Evolutionary conservation across 2,888 invertebrate species (phyloP).

Genomic region (Halictus ligatus): DNA sequence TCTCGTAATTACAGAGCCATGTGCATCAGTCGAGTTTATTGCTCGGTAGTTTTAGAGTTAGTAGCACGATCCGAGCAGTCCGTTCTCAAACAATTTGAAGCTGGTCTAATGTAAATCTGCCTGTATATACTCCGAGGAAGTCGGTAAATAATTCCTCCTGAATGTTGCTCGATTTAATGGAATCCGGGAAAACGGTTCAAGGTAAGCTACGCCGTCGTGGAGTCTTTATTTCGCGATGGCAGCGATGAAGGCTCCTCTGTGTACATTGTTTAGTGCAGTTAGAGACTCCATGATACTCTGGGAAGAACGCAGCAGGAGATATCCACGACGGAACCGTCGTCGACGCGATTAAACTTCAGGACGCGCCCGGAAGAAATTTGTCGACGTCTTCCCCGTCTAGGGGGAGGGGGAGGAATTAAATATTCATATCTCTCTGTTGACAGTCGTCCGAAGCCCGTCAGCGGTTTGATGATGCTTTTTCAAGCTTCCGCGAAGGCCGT

Average conservation of each 20-base stretch:
- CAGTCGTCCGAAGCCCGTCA: not conserved
- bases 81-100: not conserved
- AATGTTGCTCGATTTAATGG: constrained; percentile 15
- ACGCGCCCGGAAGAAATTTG: constrained; percentile 21
- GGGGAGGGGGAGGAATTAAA: constrained; percentile 10
- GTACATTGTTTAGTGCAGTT: not conserved
- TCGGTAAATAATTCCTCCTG: not conserved
- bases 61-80: not conserved
- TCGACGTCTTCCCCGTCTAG: not conserved
- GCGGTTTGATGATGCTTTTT: constrained; percentile 1
- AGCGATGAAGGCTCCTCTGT: not conserved
- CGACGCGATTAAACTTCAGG: constrained; percentile 17
- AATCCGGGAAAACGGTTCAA: not conserved
- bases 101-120: not conserved
- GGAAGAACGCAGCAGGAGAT: constrained; percentile 1
- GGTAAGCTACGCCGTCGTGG: not conserved
- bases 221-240: not conserved
- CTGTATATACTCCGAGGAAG: not conserved
- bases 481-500: not conserved
- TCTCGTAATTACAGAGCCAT: not conserved
- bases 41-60: not conserved
- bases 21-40: not conserved
- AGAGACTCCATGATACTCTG: not conserved
- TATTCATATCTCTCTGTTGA: constrained; percentile 27
- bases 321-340: not conserved